Base-by-base conservation (phyloP, 2,888 invertebrate genomes). In the Coenonympha glycerion region DNA sequence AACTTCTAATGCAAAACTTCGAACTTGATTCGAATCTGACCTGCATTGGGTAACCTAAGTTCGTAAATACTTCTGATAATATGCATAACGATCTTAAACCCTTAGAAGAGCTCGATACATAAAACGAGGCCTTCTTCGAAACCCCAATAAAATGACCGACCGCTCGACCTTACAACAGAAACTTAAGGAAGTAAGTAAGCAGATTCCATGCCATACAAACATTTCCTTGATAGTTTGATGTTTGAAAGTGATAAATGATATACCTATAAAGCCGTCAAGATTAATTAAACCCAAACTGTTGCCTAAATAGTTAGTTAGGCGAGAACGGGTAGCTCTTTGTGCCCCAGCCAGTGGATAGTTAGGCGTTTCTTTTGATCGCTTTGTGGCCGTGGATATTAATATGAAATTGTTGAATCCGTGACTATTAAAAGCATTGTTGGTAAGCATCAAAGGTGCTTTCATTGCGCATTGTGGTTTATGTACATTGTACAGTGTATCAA, bases 191-290 rank as follows among this genome's bases (percentile, higher is more conserved):
- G 48, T 51, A 50, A 56, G 48, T 51, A 31, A 44, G 44, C 44
- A 45, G 18, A 37, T 52, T 41, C 47, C 11, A 37, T 48, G 37
- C 47, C 11, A 13, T 24, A 52, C 42, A 26, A 19, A 22, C 16
- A 36, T 34, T 48, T 52, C 37, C 73, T 70, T 75, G 66, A 72
- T 70, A 68, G 65, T 66, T 68, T 57, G 63, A 71, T 61, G 68
- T 68, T 75, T 72, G 76, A 79, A 73, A 70, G 65, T 86, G 85
- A 86, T 86, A 77, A 86, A 86, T 86, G 85, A 78, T 82, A 69
- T 69, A 65, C 70, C 65, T 63, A 71, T 69, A 83, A 79, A 70
- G 62, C 65, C 63, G 74, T 86, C 85, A 80, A 77, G 83, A 80
- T 82, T 84, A 86, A 86, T 86, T 85, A 86, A 80, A 82, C 76